phyloP scores from a whole-genome alignment of 2,797 vertebrate genomes.

The Kryptopterus vitreolus region DNA sequence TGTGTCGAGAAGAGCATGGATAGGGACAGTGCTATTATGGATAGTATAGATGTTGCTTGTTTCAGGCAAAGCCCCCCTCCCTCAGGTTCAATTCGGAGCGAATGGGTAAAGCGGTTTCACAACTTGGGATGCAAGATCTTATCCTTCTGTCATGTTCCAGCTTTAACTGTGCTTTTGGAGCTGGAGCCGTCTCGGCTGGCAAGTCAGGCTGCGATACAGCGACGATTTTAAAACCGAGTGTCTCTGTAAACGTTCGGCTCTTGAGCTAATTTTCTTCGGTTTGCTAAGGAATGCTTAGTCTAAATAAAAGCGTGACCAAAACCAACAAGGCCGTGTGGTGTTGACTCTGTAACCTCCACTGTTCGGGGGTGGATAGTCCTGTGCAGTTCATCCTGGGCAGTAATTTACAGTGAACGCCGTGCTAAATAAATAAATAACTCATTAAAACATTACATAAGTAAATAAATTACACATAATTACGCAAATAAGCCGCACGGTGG shows the following conservation, averaged over 20 bases:
- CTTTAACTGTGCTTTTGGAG: background rate
- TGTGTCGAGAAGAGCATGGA: background rate
- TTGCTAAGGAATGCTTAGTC: slow-evolving; percentile 57
- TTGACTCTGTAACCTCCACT: slow-evolving; percentile 46
- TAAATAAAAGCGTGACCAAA: slow-evolving; percentile 59
- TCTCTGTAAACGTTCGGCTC: slow-evolving; percentile 28
- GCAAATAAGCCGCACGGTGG: too few relatives aligned
- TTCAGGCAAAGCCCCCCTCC: background rate
- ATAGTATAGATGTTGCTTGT: background rate
- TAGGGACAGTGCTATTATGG: background rate
- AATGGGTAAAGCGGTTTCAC: too few relatives aligned
- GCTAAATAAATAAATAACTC: background rate
- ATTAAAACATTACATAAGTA: too few relatives aligned
- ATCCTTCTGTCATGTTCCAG: background rate
- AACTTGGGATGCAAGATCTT: background rate
- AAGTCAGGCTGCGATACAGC: background rate
- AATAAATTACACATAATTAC: too few relatives aligned
- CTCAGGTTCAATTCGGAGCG: background rate
- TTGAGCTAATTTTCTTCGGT: slow-evolving; percentile 54
- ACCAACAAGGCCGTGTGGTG: slow-evolving; percentile 54
- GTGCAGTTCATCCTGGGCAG: background rate
- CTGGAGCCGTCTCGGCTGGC: background rate
- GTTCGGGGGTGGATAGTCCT: background rate
- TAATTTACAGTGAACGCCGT: background rate
- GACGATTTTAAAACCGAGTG: slow-evolving; percentile 5